Conservation (phyloP, 1,140 invertebrate species). For the Archivesica marissinica region DNA sequence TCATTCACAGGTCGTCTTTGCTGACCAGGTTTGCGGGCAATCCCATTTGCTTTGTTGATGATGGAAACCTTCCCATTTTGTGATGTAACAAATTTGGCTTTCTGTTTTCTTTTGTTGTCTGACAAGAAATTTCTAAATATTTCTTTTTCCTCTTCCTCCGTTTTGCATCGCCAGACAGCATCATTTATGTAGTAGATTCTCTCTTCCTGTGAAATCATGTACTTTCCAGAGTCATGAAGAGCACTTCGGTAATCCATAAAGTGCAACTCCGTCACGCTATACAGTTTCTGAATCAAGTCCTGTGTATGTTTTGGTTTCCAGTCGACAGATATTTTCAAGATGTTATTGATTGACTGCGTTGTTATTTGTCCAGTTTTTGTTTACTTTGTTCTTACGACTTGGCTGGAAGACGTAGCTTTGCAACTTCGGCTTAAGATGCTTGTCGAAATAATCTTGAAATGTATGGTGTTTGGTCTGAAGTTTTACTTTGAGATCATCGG, state of each 20-base stretch:
- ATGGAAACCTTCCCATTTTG: background rate
- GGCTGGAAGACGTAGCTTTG: background rate
- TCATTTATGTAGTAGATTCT: background rate
- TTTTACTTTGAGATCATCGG: background rate
- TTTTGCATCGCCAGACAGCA: slow-evolving; percentile 1
- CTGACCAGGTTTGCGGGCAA: background rate
- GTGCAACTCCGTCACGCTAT: background rate
- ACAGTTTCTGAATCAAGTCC: slow-evolving; percentile 6
- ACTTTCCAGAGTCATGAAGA: slow-evolving; percentile 15
- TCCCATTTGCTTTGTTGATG: background rate
- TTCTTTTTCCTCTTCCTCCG: background rate
- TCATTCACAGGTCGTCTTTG: background rate
- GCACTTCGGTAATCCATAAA: slow-evolving; percentile 22
- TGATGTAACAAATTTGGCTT: background rate
- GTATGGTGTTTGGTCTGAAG: background rate
- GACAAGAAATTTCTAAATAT: background rate
- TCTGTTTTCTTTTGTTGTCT: background rate
- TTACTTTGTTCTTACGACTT: background rate
- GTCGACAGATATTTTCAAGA: background rate
- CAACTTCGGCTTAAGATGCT: background rate
- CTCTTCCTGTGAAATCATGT: background rate
- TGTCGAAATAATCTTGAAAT: background rate
- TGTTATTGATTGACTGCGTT: slow-evolving; percentile 28
- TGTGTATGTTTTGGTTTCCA: slow-evolving; percentile 1
- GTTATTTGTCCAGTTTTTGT: slow-evolving; percentile 47